Evolutionary conservation across 2,113 vertebrate species (phyloP).

Genomic region (Macroglossus sobrinus): DNA sequence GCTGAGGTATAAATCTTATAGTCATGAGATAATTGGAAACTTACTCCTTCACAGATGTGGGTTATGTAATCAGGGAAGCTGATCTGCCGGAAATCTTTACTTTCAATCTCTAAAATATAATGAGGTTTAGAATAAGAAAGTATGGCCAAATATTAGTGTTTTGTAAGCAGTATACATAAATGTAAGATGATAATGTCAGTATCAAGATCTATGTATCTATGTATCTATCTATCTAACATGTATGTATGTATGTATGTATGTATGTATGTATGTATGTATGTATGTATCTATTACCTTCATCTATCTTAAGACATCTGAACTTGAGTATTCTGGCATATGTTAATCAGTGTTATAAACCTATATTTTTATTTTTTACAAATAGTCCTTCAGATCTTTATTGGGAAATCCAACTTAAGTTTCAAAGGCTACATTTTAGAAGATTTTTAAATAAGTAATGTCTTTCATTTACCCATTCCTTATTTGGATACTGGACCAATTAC

Average conservation of each 20-base stretch:
- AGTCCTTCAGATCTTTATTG: background rate
- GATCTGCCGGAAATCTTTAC: conserved; percentile 3
- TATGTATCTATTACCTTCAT: background rate
- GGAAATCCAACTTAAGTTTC: conserved; percentile 54
- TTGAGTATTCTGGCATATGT: conserved; percentile 13
- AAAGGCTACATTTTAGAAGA: conserved; percentile 13
- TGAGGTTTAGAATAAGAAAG: background rate
- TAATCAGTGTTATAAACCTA: conserved; percentile 18
- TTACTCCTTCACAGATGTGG: background rate
- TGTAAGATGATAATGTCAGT: background rate
- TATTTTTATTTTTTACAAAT: background rate
- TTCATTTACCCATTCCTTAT: conserved; percentile 48
- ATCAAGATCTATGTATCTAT: background rate
- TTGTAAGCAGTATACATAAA: background rate
- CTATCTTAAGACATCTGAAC: conserved; percentile 40
- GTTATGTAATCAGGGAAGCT: background rate
- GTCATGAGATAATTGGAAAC: conserved; percentile 14
- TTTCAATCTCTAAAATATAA: conserved; percentile 31
- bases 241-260: background rate
- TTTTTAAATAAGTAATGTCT: conserved; percentile 32
- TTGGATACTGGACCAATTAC: conserved; percentile 68
- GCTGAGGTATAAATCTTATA: conserved; percentile 23
- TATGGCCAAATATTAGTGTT: background rate
- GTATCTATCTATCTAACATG: background rate
- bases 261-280: background rate